Evolutionary conservation across 2,113 vertebrate species (phyloP).

Genomic region (Zingel zingel): DNA sequence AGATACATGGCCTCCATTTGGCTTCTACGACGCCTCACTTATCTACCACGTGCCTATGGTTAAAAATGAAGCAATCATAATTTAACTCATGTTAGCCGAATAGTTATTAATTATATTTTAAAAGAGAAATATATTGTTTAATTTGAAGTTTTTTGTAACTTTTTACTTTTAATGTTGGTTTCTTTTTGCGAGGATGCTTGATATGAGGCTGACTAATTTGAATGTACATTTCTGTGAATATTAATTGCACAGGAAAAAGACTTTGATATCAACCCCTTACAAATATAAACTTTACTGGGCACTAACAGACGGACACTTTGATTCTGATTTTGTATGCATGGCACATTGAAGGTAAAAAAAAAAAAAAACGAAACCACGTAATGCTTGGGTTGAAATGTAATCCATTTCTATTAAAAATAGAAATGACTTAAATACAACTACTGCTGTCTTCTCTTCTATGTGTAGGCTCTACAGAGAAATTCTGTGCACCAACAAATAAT

Average conservation of each 20-base stretch:
- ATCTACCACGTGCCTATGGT: constrained; percentile 87
- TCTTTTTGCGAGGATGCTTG: constrained; percentile 69
- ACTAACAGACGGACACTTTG: constrained; percentile 73
- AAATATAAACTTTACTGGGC: constrained; percentile 76
- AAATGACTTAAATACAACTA: constrained; percentile 61
- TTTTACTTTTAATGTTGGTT: constrained; percentile 79
- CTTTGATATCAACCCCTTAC: constrained; percentile 81
- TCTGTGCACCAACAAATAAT: constrained; percentile 18
- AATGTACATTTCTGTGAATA: constrained; percentile 88
- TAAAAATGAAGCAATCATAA: constrained; percentile 85
- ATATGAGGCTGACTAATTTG: constrained; percentile 79
- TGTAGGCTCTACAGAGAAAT: constrained; percentile 11
- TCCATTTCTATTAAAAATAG: constrained; percentile 84
- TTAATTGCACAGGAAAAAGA: constrained; percentile 80
- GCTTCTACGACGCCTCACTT: constrained; percentile 76
- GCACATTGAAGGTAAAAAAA: constrained; percentile 62
- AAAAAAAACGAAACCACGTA: constrained; percentile 29
- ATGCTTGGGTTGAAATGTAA: constrained; percentile 74
- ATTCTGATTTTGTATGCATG: constrained; percentile 83
- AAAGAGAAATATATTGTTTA: constrained; percentile 81
- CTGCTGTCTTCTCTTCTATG: constrained; percentile 34
- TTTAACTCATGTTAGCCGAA: constrained; percentile 82
- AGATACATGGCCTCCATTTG: constrained; percentile 53
- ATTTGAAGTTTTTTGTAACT: constrained; percentile 82
- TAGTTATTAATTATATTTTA: constrained; percentile 83